Percentiles rank a stretch among this genome's conserved stretches.
These are phyloP conservation scores for Hyaena hyaena DNA, from an alignment of 2,113 vertebrate species.

Conservation along the genomic window DNA sequence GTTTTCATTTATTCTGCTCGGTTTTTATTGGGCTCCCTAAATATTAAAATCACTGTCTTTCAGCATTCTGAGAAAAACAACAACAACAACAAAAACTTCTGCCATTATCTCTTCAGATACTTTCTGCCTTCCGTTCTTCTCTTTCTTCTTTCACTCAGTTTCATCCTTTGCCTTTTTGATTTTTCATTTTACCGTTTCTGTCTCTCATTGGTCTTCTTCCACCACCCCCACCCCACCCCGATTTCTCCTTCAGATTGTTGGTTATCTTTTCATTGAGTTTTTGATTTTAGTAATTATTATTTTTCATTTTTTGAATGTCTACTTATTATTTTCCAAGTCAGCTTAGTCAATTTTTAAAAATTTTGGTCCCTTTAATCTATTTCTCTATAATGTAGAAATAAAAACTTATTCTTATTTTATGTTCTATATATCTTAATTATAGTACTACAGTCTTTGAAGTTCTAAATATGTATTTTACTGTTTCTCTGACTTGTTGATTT, in stretches of 20 bases:
- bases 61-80: background rate
- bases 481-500: background rate
- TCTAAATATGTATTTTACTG: background rate
- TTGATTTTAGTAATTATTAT: background rate
- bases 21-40: background rate
- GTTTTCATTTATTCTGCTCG: background rate
- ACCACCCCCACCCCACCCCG: accelerated
- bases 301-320: background rate
- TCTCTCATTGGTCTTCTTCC: background rate
- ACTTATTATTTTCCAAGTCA: background rate
- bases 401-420: background rate
- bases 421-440: background rate
- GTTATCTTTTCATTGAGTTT: background rate
- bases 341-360: background rate
- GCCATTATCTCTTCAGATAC: background rate
- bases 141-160: background rate
- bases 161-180: background rate
- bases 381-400: slow-evolving; percentile 2
- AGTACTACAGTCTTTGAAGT: background rate
- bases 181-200: background rate
- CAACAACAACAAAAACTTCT: background rate
- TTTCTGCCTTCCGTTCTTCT: background rate
- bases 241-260: background rate
- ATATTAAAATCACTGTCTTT: slow-evolving; percentile 5
- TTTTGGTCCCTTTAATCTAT: background rate